Percentiles rank a stretch among this genome's conserved stretches.
phyloP scores from a whole-genome alignment of 2,113 vertebrate species.

The Phoenicopterus ruber region DNA sequence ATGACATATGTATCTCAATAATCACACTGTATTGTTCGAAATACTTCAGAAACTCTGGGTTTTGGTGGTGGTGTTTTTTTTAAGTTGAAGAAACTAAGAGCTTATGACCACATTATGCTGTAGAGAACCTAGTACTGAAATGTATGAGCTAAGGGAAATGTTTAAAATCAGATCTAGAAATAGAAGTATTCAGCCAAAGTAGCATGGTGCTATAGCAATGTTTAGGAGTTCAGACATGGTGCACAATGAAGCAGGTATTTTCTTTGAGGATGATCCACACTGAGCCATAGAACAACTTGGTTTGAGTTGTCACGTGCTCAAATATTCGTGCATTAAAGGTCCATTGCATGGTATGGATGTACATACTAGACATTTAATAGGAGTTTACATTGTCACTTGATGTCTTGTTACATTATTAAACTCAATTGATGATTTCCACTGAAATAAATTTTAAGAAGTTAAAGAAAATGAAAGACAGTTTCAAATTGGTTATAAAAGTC shows the following conservation, averaged over 20 bases:
- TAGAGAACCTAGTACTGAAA: background rate
- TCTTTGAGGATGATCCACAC: background rate
- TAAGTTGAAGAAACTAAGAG: background rate
- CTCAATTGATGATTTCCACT: background rate
- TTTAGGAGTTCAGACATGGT: background rate
- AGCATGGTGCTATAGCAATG: fast-evolving
- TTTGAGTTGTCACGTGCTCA: background rate
- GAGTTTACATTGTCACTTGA: background rate
- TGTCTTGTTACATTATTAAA: background rate
- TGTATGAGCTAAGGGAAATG: background rate
- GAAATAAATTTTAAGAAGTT: background rate
- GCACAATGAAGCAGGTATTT: background rate
- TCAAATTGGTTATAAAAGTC: background rate
- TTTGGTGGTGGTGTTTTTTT: background rate
- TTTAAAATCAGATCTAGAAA: background rate
- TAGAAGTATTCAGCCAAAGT: background rate
- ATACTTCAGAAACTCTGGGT: background rate
- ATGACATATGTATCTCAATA: background rate
- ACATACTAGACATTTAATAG: background rate
- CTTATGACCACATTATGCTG: background rate
- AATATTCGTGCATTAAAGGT: background rate
- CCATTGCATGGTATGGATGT: background rate
- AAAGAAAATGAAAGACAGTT: fast-evolving
- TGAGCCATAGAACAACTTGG: background rate
- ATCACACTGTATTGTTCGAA: background rate